A percentile compares a stretch with the other conserved stretches of the same genome.
Conservation (phyloP, 1,140 invertebrate species). For the Heliconius melpomene region DNA sequence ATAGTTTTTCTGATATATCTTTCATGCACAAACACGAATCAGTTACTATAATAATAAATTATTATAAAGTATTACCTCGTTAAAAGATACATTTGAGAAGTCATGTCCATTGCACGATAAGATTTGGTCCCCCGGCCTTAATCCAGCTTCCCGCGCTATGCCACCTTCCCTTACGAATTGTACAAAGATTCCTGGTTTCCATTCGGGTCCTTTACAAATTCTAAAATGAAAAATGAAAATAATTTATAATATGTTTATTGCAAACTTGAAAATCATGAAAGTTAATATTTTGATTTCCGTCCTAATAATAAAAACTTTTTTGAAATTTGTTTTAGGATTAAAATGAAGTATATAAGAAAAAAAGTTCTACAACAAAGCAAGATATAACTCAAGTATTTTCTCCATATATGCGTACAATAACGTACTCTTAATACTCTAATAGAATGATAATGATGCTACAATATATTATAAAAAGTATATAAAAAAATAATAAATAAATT, state of each 20-base stretch:
- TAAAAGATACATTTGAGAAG: constrained; percentile 89
- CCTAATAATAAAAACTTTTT: too few relatives aligned
- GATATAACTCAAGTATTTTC: background rate
- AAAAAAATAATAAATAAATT: too few relatives aligned
- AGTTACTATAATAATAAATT: background rate
- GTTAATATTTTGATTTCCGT: too few relatives aligned
- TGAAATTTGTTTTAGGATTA: background rate
- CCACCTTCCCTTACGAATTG: constrained; percentile 95
- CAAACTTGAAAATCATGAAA: background rate
- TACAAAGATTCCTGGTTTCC: constrained; percentile 93
- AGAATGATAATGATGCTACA: too few relatives aligned
- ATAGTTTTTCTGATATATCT: too few relatives aligned
- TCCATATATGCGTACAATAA: background rate
- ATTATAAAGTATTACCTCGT: constrained; percentile 82
- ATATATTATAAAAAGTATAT: too few relatives aligned
- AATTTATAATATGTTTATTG: background rate
- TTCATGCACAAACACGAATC: too few relatives aligned
- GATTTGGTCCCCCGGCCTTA: constrained; percentile 96
- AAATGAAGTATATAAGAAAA: background rate
- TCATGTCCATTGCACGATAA: constrained; percentile 93
- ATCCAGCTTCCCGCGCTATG: constrained; percentile 91
- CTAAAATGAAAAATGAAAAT: constrained; percentile 67
- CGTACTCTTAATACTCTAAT: too few relatives aligned
- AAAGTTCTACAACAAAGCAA: background rate
- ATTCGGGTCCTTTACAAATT: constrained; percentile 92